A percentile compares a stretch with the other conserved stretches of the same genome.
phyloP scores from a whole-genome alignment of 2,888 invertebrate genomes.

The Nysson spinosus region DNA sequence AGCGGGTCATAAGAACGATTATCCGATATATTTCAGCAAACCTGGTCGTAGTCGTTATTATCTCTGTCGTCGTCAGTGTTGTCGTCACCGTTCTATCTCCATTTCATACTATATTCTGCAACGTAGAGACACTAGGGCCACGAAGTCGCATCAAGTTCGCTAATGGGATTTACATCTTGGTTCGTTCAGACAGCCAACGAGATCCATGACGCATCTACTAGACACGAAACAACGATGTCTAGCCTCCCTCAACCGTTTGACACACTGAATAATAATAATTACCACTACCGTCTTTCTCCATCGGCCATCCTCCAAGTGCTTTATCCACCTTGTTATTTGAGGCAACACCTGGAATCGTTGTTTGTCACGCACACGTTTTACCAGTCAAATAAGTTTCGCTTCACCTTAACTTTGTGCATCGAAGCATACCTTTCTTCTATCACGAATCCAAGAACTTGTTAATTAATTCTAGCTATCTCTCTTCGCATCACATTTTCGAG shows the following conservation, averaged over 20 bases:
- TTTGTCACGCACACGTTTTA: conserved; percentile 34
- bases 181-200: conserved; percentile 51
- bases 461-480: conserved; percentile 56
- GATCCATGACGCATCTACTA: conserved; percentile 48
- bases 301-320: background rate
- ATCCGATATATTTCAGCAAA: no score
- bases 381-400: conserved; percentile 38
- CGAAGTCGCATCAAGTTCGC: conserved; percentile 65
- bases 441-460: conserved; percentile 58
- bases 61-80: conserved; percentile 4
- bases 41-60: background rate
- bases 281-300: conserved; percentile 37
- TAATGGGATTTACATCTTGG: conserved; percentile 69
- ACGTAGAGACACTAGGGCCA: conserved; percentile 40
- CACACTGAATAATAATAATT: conserved; percentile 67
- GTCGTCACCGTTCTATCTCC: conserved; percentile 8
- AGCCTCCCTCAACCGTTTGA: conserved; percentile 57
- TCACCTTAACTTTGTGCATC: conserved; percentile 25
- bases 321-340: conserved; percentile 38
- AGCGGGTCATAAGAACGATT: conserved; percentile 13
- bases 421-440: conserved; percentile 57
- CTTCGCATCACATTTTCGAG: conserved; percentile 27
- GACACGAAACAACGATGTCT: conserved; percentile 41
- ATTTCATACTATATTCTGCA: conserved; percentile 13
- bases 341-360: conserved; percentile 36